phyloP scores from a whole-genome alignment of 2,113 vertebrate species.

The Pseudorectes ferrugineus region DNA sequence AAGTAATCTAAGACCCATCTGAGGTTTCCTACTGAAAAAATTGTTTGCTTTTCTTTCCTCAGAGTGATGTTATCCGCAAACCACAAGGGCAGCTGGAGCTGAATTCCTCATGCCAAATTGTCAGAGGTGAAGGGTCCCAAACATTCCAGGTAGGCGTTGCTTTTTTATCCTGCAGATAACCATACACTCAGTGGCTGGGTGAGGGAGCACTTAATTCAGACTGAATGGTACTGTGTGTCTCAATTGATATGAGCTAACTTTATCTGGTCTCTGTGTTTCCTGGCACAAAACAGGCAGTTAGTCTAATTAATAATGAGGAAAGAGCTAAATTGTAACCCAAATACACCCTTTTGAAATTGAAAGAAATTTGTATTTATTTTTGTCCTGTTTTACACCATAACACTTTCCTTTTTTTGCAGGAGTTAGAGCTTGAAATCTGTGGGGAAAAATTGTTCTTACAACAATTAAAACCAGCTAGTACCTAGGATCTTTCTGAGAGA shows the following conservation, averaged over 20 bases:
- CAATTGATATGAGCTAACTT: background rate
- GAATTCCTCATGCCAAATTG: conserved; percentile 82
- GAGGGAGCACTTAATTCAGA: background rate
- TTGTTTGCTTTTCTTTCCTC: background rate
- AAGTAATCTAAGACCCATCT: background rate
- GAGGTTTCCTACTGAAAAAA: background rate
- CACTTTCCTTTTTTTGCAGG: background rate
- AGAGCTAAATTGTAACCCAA: background rate
- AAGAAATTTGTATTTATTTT: background rate
- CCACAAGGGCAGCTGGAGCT: conserved; percentile 88
- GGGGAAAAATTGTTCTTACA: background rate
- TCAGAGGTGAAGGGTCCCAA: conserved; percentile 84
- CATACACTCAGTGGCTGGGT: background rate
- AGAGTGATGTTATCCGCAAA: conserved; percentile 89
- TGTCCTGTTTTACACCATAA: background rate
- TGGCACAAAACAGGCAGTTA: background rate
- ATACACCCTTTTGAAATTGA: background rate
- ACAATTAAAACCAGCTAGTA: background rate
- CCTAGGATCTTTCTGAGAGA: background rate
- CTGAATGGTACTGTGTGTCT: background rate
- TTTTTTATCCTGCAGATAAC: background rate
- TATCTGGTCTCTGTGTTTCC: background rate
- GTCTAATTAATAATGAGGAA: background rate
- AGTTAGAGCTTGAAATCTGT: background rate
- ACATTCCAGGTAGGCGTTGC: conserved; percentile 79